Percentiles rank a stretch among this genome's conserved stretches.
These are phyloP conservation scores for Petaurus breviceps DNA, from an alignment of 2,113 vertebrate species.

Conservation along the genomic window DNA sequence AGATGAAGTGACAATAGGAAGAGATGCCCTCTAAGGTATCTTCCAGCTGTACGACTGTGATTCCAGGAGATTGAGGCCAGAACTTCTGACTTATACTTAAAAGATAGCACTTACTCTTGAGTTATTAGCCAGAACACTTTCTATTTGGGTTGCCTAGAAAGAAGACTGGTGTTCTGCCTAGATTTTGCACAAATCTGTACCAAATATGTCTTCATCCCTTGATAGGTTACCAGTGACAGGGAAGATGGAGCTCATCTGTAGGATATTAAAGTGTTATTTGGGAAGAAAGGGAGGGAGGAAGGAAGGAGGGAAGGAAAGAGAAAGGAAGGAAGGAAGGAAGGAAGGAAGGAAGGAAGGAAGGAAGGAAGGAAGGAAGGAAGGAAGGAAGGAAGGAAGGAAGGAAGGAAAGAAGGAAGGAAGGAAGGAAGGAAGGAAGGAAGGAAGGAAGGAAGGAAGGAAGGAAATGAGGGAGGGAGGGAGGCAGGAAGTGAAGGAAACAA, in stretches of 20 bases:
- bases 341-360: no score
- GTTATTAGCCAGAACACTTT: slow-evolving; percentile 60
- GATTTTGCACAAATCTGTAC: not conserved
- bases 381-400: not conserved
- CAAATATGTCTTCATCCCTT: not conserved
- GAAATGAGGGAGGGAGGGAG: no score
- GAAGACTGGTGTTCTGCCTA: slow-evolving; percentile 48
- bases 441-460: no score
- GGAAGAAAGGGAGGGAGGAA: not conserved
- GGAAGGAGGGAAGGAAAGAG: not conserved
- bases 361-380: not conserved
- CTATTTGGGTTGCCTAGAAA: slow-evolving; percentile 19
- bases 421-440: no score
- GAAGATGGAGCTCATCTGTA: not conserved
- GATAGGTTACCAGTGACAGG: not conserved
- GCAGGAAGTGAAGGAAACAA: no score
- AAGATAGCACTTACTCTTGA: slow-evolving; percentile 39
- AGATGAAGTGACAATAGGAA: not conserved
- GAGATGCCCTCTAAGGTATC: not conserved
- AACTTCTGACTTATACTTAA: slow-evolving; percentile 56
- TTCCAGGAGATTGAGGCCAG: slow-evolving; percentile 33
- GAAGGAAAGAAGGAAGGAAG: no score
- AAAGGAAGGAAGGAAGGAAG: not conserved
- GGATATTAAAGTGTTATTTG: not conserved
- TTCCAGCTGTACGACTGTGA: slow-evolving; percentile 27